phyloP scores from a whole-genome alignment of 2,797 vertebrate genomes.

The Alca torda region DNA sequence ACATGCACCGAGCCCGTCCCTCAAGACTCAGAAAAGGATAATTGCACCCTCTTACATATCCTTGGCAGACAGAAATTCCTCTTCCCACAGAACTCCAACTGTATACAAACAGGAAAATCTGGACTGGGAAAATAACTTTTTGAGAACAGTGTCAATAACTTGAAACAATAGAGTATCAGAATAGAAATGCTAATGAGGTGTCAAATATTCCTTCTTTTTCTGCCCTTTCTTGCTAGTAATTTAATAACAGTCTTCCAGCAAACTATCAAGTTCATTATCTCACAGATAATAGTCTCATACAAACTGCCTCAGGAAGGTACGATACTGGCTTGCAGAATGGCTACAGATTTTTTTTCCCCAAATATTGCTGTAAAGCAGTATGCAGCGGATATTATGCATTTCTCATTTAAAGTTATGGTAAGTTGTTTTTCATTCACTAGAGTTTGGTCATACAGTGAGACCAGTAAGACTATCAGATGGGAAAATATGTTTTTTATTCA shows the following conservation, averaged over 20 bases:
- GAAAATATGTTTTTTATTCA: neutral
- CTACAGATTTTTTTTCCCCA: neutral
- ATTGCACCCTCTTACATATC: neutral
- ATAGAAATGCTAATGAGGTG: neutral
- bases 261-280: neutral
- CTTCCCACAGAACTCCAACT: neutral
- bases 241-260: neutral
- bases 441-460: neutral
- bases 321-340: neutral
- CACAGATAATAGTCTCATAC: neutral
- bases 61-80: neutral
- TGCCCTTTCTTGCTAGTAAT: neutral
- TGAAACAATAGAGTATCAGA: neutral
- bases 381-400: neutral
- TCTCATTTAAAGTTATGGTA: neutral
- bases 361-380: neutral
- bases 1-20: neutral
- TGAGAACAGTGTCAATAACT: neutral
- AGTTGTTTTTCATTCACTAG: neutral
- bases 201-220: neutral
- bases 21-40: neutral
- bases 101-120: neutral
- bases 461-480: neutral
- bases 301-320: neutral
- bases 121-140: neutral